A percentile compares a stretch with the other conserved stretches of the same genome.
phyloP scores from a whole-genome alignment of 1,140 invertebrate genomes.

The Drosophila bocqueti region DNA sequence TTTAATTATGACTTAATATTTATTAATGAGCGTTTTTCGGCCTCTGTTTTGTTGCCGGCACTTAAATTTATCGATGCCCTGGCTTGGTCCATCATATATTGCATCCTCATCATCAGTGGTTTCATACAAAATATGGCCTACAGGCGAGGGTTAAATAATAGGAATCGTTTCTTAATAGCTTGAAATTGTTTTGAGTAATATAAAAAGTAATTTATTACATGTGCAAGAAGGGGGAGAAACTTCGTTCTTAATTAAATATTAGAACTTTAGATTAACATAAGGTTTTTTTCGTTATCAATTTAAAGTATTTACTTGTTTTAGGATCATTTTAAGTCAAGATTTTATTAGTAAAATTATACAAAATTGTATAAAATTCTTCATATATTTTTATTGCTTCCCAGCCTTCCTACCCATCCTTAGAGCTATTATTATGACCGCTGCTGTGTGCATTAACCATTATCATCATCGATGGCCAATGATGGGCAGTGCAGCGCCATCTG shows the following conservation, averaged over 20 bases:
- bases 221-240: too few species aligned
- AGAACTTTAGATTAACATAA: too few species aligned
- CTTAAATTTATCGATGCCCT: conserved; percentile 43
- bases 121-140: conserved; percentile 22
- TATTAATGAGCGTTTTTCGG: conserved; percentile 66
- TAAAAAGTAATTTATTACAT: background rate
- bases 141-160: background rate
- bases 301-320: background rate
- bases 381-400: background rate
- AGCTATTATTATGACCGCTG: background rate
- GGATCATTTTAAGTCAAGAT: background rate
- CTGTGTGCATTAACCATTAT: conserved; percentile 3
- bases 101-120: conserved; percentile 52
- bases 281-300: too few species aligned
- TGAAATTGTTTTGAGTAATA: background rate
- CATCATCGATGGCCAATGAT: conserved; percentile 29
- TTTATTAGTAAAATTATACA: background rate
- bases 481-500: conserved; percentile 52
- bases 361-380: too few species aligned
- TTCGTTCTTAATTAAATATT: background rate
- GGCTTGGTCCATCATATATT: conserved; percentile 23
- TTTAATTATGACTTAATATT: conserved; percentile 78
- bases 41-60: conserved; percentile 26
- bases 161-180: background rate
- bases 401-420: background rate